Evolutionary conservation across 2,888 invertebrate species (phyloP), one percentile per base, ranked within the genome.

Genomic region (Sarcophaga subvicina): DNA sequence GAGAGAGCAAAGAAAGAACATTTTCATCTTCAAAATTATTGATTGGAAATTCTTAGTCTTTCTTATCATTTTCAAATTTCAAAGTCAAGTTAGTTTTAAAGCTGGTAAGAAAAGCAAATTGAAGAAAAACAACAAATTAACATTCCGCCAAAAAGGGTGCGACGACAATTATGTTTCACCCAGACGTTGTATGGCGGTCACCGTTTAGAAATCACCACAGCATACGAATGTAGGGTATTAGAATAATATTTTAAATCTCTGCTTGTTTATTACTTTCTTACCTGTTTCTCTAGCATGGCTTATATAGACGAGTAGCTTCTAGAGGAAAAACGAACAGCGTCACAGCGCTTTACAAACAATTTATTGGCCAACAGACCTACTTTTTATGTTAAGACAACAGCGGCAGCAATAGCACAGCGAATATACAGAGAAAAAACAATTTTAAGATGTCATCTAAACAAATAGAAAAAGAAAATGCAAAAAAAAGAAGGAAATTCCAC

Each of bases 281-380:
- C 83, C 76, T 83, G 86, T 83, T 86, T 79, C 67, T 60, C 12
- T 66, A 25, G 14, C 37, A 2, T 37, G 14, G 49, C 47, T 47
- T 20, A 12, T 62, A 62, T 20, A 62, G 22, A n/a, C 62, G 62
- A 62, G 6, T 14, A 12, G 45, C 71, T 78, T 77, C 72, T 78
- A 81, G 72, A 81, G 72, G 66, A 27, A 59, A 69, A 63, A 71
- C 64, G n/a, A 69, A 45, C 3, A 27, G 27, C 59, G 25, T 60
- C 59, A 66, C 12, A 62, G 78, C 71, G 71, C 60, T 72, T 77
- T 78, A 76, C 75, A 70, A 79, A 73, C 76, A 86, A 83, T 86
- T 86, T 86, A 83, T 86, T 80, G 83, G 80, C 77, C 72, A 83
- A 83, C 86, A 86, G 83, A 86, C 86, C 83, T 86, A 86, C 86